These are phyloP conservation scores for Chelonus insularis DNA, from an alignment of 1,140 invertebrate species.

Conservation along the genomic window DNA sequence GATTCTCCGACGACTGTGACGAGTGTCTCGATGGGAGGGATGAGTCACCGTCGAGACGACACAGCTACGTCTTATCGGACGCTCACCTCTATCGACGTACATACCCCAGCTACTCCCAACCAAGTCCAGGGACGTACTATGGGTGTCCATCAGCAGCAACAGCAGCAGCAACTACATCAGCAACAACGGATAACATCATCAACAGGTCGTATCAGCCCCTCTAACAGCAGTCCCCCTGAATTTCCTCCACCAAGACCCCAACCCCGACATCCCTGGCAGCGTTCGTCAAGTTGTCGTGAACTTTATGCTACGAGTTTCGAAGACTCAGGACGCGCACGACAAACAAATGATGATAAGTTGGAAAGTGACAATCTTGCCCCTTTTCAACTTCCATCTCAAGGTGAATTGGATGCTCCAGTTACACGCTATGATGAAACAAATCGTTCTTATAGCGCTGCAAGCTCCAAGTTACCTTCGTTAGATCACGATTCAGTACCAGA, in stretches of 20 bases:
- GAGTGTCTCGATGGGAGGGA: constrained; percentile 59
- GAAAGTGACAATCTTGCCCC: constrained; percentile 32
- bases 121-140: constrained; percentile 49
- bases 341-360: constrained; percentile 47
- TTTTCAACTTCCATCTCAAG: constrained; percentile 56
- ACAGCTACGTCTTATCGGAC: constrained; percentile 61
- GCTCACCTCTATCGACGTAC: constrained; percentile 61
- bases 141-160: constrained; percentile 54
- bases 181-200: constrained; percentile 53
- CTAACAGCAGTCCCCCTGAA: constrained; percentile 60
- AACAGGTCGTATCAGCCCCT: constrained; percentile 62
- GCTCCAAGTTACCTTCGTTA: constrained; percentile 63
- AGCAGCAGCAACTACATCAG: constrained; percentile 34
- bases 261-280: constrained; percentile 67
- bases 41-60: constrained; percentile 60
- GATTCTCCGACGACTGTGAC: constrained; percentile 63
- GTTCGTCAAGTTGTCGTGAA: constrained; percentile 78
- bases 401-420: constrained; percentile 71
- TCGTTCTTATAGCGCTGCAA: constrained; percentile 63
- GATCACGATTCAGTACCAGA: constrained; percentile 66
- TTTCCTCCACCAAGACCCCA: constrained; percentile 54
- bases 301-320: constrained; percentile 74
- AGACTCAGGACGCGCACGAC: constrained; percentile 66
- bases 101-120: constrained; percentile 58
- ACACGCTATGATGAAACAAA: constrained; percentile 77